Evolutionary conservation across 2,888 invertebrate genomes (phyloP), one percentile per base, ranked within the genome.

Genomic region (Oscheius onirici): DNA sequence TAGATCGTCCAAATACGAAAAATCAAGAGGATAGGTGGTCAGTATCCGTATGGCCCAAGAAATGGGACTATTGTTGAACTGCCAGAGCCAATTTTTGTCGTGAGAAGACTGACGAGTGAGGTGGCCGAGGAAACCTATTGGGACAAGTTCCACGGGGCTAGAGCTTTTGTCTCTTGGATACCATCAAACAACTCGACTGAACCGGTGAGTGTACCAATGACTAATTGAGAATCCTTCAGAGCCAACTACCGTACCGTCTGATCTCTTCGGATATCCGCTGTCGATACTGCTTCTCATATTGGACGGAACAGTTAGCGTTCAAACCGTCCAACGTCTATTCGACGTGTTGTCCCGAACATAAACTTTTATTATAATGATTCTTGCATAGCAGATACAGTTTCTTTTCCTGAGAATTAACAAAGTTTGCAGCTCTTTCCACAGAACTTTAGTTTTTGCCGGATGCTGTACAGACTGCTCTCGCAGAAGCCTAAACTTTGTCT

Each of bases 391-490:
- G 66, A 41, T 66, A 54, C 66, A n/a, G n/a, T n/a, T n/a, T n/a
- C n/a, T n/a, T n/a, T n/a, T n/a, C n/a, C n/a, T n/a, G n/a, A n/a
- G n/a, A n/a, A n/a, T n/a, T n/a, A 80, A 52, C 84, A 84, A 11
- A 82, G 65, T 67, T 80, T 79, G 52, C 84, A 84, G 34, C 81
- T 80, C 54, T 79, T 79, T 13, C 83, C 84, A 46, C 84, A 84
- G 70, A 83, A 80, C 58, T 79, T 79, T 61, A 80, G 68, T 41
- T 84, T 84, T 46, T 84, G 84, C 28, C 78, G 57, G 0, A 79
- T 78, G 3, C 80, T 78, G 73, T 84, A 84, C 22, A 83, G 69
- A 1, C 78, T 75, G 26, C 80, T 80, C 54, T 79, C 75, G 57
- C 84, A 84, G 73, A 84, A 84, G 10, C 58, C 34, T 34, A 34